phyloP scores from a whole-genome alignment of 1,140 invertebrate genomes.

The Aphaenogaster floridana region DNA sequence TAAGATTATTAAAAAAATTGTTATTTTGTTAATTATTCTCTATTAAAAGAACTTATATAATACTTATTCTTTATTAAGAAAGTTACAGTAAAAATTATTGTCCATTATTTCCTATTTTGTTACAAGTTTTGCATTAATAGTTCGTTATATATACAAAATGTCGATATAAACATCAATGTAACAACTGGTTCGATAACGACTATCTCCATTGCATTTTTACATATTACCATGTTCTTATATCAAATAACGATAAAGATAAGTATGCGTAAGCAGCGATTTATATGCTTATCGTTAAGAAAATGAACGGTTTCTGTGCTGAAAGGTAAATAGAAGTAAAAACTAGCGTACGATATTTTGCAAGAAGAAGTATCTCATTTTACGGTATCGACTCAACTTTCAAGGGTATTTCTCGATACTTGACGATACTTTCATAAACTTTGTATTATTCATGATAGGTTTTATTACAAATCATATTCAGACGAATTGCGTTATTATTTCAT shows the following conservation, averaged over 20 bases:
- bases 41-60: not conserved
- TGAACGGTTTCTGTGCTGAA: not conserved
- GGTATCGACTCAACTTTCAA: not conserved
- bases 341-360: not conserved
- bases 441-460: conserved; percentile 9
- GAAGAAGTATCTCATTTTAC: conserved; percentile 3
- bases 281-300: not conserved
- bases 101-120: not conserved
- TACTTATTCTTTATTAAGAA: not conserved
- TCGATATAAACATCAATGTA: not conserved
- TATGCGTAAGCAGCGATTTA: not conserved
- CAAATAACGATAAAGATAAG: not conserved
- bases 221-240: not conserved
- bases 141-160: not conserved
- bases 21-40: not conserved
- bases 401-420: not conserved
- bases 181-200: not conserved
- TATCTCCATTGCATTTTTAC: not conserved
- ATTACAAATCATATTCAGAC: not conserved
- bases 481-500: not conserved
- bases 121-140: not conserved
- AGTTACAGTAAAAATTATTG: not conserved
- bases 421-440: not conserved
- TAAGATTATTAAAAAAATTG: not conserved
- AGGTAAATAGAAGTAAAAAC: not conserved